Base-by-base conservation (phyloP, 2,113 vertebrate species). In the Microtus pennsylvanicus region DNA sequence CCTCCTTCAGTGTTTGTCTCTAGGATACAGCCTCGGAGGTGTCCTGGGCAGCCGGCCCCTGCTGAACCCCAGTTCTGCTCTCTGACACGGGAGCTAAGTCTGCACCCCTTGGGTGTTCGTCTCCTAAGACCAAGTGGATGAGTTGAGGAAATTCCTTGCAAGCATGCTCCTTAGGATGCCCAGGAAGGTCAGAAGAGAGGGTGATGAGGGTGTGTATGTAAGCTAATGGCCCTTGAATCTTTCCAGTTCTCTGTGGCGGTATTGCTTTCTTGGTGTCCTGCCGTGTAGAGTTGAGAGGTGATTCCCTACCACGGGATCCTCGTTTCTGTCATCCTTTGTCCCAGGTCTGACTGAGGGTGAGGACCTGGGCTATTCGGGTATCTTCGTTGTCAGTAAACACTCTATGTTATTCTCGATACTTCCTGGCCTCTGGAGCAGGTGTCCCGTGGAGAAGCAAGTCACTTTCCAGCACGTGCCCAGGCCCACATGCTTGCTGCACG, bases 391-490 rank as follows among this genome's bases (percentile, higher is more conserved):
- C 28, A 0, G 16, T 22, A 55, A 76, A 82, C 4, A 67, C 24
- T 45, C 42, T 17, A 4, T 87, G 47, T 33, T 47, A 77, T 81
- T 70, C 70, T 61, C 24, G 52, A 89, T 77, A 70, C 89, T 70
- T 80, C 85, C 58, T 1, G 8, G 65, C 47, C 76, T 91, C 81
- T 86, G 65, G 22, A 69, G 75, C 90, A 90, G 87, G 87, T 92
- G 87, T 85, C 76, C 91, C 33, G 13, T 21, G 30, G 91, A 82
- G 70, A 21, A 93, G 85, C 74, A 61, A 72, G 74, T 21, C 65
- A 22, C 88, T 95, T 82, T 45, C 0, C 0, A 83, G 94, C 98
- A 98, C 95, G 98, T 98, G 98, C 97, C 94, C 8, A 28, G 96
- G 95, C 95, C 98, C 92, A 97, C 98, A 97, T 67, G 72, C 0